phyloP scores from a whole-genome alignment of 1,140 invertebrate species.

The Dufourea novaeangliae region DNA sequence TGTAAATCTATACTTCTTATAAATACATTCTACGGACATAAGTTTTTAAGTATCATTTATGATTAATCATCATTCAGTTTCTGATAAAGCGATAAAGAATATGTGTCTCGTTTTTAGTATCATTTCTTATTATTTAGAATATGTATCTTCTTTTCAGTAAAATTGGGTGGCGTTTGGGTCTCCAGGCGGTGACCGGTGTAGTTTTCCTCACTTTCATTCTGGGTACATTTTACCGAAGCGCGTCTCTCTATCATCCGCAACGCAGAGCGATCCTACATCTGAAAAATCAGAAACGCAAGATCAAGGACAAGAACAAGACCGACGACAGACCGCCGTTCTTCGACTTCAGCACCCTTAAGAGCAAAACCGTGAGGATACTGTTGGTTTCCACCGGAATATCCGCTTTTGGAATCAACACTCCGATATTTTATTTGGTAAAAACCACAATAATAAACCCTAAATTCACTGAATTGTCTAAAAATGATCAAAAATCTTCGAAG shows the following conservation, averaged over 20 bases:
- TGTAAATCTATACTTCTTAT: too few relatives aligned
- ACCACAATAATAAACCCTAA: background rate
- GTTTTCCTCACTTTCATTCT: constrained; percentile 93
- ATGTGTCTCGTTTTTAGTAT: too few relatives aligned
- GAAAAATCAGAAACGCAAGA: constrained; percentile 94
- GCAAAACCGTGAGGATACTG: constrained; percentile 91
- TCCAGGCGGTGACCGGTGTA: constrained; percentile 92
- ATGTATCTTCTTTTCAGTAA: constrained; percentile 82
- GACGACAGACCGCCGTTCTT: constrained; percentile 92
- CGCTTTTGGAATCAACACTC: constrained; percentile 92
- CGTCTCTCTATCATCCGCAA: constrained; percentile 94
- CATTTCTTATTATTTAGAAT: too few relatives aligned
- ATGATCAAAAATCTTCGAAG: too few relatives aligned
- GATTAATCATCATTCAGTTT: too few relatives aligned
- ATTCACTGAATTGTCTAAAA: too few relatives aligned
- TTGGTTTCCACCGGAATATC: constrained; percentile 90
- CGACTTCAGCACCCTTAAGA: constrained; percentile 91
- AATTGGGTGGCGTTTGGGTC: constrained; percentile 93
- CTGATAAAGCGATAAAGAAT: too few relatives aligned
- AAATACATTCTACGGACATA: too few relatives aligned
- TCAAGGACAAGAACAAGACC: constrained; percentile 88
- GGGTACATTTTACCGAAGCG: constrained; percentile 94
- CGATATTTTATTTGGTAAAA: constrained; percentile 91
- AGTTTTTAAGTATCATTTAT: too few relatives aligned
- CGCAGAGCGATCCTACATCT: constrained; percentile 93